Evolutionary conservation across 92 coral and sea anemone species (phyloP), one percentile per base, ranked within the genome.

Genomic region (Pocillopora meandrina): DNA sequence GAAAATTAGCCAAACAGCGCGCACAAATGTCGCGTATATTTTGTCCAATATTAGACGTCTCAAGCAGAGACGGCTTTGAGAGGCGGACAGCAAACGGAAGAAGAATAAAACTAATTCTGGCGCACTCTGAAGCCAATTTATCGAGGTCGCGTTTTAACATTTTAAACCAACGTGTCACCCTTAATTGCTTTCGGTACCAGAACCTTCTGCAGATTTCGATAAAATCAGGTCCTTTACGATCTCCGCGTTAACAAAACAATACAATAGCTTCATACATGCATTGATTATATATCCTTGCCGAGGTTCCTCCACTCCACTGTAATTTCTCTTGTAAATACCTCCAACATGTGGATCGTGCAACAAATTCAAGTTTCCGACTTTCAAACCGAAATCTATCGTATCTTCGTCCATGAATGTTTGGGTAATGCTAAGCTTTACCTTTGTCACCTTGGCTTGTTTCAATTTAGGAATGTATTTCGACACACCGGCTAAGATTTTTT

Each of bases 261-360:
- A 92, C 10, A 92, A 60, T 14, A 92, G 82, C 73, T 92, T 92
- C 91, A 92, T 92, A 60, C 95, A 89, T 0, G 95, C 89, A 80
- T 92, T 92, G 19, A 90, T 80, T 11, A 92, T 85, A 61, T 79
- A 92, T 4, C 95, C 91, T 15, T 91, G 89, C 20, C 76, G 65
- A 47, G 86, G 86, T 20, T 63, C 63, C 47, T 90, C 90, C 19
- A 92, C 91, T 12, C 93, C 95, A 76, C 89, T 87, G 79, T 90
- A 92, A 61, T 87, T 86, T 4, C 95, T 74, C 7, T 80, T 67
- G 74, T 65, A 12, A 72, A 92, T 90, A 11, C 84, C 86, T 35
- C 84, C 86, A 1, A 58, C 57, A 10, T 34, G 33, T 9, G 90
- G 93, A 63, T 92, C 90, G 52, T 86, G 90, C 58, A 92, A 42